Evolutionary conservation across 2,888 invertebrate genomes (phyloP).

Genomic region (Ornithoptera alexandrae): DNA sequence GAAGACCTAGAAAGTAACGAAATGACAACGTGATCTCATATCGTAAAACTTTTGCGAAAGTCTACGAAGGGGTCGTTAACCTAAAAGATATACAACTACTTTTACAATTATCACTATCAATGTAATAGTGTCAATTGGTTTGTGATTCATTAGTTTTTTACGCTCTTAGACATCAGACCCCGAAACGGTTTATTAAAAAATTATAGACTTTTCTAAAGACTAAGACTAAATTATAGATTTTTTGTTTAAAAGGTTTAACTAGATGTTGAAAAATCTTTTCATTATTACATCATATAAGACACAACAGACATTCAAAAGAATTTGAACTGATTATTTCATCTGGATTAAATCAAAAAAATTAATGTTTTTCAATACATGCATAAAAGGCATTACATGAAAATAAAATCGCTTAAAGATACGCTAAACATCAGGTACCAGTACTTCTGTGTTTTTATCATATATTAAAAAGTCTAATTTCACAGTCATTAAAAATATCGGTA

Average conservation of each 20-base stretch:
- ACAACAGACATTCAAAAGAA: no score
- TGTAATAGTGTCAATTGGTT: constrained; percentile 8
- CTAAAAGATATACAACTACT: constrained; percentile 8
- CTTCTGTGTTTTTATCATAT: no score
- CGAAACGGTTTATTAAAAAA: background rate
- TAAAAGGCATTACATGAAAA: no score
- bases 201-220: no score
- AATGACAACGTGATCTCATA: constrained; percentile 23
- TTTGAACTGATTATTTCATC: no score
- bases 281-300: no score
- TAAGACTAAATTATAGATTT: background rate
- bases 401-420: no score
- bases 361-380: no score
- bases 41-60: constrained; percentile 32
- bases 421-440: no score
- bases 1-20: constrained; percentile 24
- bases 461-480: no score
- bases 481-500: no score
- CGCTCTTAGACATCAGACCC: background rate
- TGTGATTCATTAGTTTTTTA: constrained; percentile 22
- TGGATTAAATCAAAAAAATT: no score
- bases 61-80: constrained; percentile 23
- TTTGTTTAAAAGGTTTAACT: background rate
- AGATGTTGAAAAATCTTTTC: background rate
- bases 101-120: constrained; percentile 25